These are phyloP conservation scores for Drosophila navojoa DNA, from an alignment of 1,140 invertebrate genomes.

Conservation along the genomic window DNA sequence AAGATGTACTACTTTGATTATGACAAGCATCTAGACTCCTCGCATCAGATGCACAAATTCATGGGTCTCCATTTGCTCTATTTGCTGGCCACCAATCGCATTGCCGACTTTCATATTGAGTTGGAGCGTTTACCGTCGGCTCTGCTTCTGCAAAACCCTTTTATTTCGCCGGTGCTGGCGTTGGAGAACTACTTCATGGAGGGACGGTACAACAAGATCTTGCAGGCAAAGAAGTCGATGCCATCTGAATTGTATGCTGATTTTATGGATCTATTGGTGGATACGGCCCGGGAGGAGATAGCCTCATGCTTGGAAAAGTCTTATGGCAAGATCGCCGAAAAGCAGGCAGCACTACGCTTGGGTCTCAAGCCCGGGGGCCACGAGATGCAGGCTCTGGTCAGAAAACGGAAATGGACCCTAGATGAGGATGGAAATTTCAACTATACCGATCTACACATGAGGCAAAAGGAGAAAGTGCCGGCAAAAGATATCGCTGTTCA, in stretches of 20 bases:
- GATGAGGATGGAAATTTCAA: constrained; percentile 91
- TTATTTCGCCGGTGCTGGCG: constrained; percentile 96
- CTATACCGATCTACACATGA: constrained; percentile 88
- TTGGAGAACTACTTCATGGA: constrained; percentile 99
- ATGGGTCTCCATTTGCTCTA: constrained; percentile 97
- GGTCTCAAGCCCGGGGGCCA: constrained; percentile 90
- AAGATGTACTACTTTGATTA: constrained; percentile 99
- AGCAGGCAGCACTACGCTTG: constrained; percentile 94
- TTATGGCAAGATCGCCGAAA: constrained; percentile 94
- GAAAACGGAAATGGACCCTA: constrained; percentile 91
- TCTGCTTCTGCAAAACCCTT: constrained; percentile 95
- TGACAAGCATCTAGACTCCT: constrained; percentile 92
- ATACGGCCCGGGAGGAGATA: constrained; percentile 98
- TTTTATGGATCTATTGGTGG: constrained; percentile 98
- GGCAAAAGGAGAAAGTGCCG: constrained; percentile 91
- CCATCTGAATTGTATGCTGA: constrained; percentile 97
- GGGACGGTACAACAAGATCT: constrained; percentile 98
- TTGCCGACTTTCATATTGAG: constrained; percentile 99
- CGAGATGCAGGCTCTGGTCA: constrained; percentile 90
- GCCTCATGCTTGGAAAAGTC: constrained; percentile 98
- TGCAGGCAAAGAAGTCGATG: constrained; percentile 90
- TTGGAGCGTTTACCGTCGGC: constrained; percentile 96
- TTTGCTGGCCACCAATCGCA: constrained; percentile 97
- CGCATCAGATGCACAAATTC: constrained; percentile 96
- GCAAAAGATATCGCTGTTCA: constrained; percentile 95